Evolutionary conservation across 2,113 vertebrate genomes (phyloP), one percentile per base, ranked within the genome.

Genomic region (Crotalus helleri): DNA sequence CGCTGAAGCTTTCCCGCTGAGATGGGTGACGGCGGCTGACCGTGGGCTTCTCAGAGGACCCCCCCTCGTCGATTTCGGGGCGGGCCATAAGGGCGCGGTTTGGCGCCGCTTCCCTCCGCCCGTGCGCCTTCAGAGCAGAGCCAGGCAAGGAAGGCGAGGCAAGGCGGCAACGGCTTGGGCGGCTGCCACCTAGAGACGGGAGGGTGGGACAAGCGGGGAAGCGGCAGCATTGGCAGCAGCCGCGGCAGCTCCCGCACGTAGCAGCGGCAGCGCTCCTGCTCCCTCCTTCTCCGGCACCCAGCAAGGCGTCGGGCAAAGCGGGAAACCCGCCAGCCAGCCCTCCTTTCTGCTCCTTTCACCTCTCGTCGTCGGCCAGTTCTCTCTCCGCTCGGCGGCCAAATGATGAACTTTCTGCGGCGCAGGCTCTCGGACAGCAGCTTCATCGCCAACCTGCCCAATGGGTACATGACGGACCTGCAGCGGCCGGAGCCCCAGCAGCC

Each of bases 381-480:
- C 69, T 94, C 90, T 95, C 90, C 92, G 92, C 95, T 93, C 90
- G 95, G 95, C 17, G 91, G 97, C 96, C 97, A 98, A 95, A 97
- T 96, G 98, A 99, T 99, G 99, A 99, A 99, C 98, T 99, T 99
- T 98, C 98, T 99, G 93, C 98, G 99, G 86, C 99, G 99, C 93
- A 98, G 99, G 93, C 98, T 99, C 92, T 99, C 99, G 13, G 99
- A 99, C 98, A 99, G 99, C 98, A 99, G 98, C 98, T 99, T 99
- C 97, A 99, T 99, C 96, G 98, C 99, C 97, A 99, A 99, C 97
- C 98, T 99, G 94, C 99, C 99, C 97, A 99, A 99, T 90, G 99
- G 99, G 95, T 99, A 99, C 98, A 99, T 99, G 99, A 98, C 98
- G 7, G 99, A 99, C 96, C 98, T 99, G 96, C 99, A 99, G 98